These are phyloP conservation scores for Bilobella aurantiaca DNA, from an alignment of 1,140 invertebrate genomes.

Conservation along the genomic window DNA sequence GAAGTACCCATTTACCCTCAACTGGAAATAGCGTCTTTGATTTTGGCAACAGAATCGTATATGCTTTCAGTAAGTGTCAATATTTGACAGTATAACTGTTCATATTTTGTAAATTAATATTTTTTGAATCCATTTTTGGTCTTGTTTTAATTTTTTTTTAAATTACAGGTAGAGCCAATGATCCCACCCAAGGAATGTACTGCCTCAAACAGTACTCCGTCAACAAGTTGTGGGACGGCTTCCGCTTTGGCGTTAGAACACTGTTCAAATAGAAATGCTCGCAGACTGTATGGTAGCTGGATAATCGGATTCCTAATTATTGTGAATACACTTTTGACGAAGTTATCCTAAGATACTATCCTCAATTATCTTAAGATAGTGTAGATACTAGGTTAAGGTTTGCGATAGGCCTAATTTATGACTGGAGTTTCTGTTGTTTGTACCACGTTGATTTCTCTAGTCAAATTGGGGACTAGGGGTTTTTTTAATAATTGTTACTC, in stretches of 20 bases:
- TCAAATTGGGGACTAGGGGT: conserved; percentile 6
- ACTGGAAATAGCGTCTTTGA: conserved; percentile 32
- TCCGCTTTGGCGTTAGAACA: conserved; percentile 27
- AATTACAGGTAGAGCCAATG: conserved; percentile 27
- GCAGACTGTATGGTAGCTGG: neutral
- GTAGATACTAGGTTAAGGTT: neutral
- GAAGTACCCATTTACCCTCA: conserved; percentile 27
- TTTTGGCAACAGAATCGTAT: conserved; percentile 33
- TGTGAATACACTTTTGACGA: neutral
- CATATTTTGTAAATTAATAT: neutral
- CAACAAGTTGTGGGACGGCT: conserved; percentile 35
- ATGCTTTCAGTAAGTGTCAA: conserved; percentile 21
- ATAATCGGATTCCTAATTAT: neutral
- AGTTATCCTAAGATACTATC: too few species aligned
- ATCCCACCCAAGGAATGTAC: conserved; percentile 32
- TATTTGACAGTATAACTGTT: neutral
- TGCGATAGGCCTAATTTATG: neutral
- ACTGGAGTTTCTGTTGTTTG: neutral
- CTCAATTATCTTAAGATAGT: too few species aligned
- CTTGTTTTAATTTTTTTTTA: neutral
- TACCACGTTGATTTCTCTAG: neutral
- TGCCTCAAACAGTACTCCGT: conserved; percentile 35
- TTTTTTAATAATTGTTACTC: conserved; percentile 6
- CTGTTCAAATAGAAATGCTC: conserved; percentile 25
- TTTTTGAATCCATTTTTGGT: too few species aligned